Evolutionary conservation across 2,113 vertebrate species (phyloP).

Genomic region (Peromyscus maniculatus): DNA sequence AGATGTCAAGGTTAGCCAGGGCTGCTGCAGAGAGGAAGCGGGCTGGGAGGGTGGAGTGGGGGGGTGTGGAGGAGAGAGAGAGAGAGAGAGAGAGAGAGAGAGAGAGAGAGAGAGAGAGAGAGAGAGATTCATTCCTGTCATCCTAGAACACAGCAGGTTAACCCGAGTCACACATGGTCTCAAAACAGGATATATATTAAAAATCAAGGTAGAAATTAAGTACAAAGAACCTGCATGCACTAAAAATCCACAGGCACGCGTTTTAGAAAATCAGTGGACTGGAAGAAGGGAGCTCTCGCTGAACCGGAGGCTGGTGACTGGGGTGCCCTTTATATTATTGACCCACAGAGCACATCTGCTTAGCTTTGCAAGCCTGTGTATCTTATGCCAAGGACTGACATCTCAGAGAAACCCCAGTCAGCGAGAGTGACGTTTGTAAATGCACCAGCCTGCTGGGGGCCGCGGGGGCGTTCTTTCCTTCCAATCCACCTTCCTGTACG

Average conservation of each 20-base stretch:
- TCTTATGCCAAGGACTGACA: neutral
- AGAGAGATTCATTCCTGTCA: neutral
- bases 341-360: neutral
- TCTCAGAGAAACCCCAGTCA: neutral
- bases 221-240: neutral
- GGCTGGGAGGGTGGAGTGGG: neutral
- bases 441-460: rapidly evolving
- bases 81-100: neutral
- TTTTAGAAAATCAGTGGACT: neutral
- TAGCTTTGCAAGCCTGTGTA: neutral
- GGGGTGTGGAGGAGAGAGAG: neutral
- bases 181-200: neutral
- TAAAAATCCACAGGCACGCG: neutral
- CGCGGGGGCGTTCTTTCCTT: neutral
- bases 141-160: too few species aligned
- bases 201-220: neutral
- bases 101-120: neutral
- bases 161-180: neutral
- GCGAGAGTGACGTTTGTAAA: neutral
- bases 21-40: neutral
- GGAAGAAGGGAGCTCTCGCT: neutral
- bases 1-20: neutral
- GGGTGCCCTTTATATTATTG: neutral
- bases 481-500: neutral
- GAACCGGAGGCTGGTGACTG: neutral